A percentile compares a stretch with the other conserved stretches of the same genome.
These are phyloP conservation scores for Carettochelys insculpta DNA, from an alignment of 2,113 vertebrate species.

Conservation along the genomic window DNA sequence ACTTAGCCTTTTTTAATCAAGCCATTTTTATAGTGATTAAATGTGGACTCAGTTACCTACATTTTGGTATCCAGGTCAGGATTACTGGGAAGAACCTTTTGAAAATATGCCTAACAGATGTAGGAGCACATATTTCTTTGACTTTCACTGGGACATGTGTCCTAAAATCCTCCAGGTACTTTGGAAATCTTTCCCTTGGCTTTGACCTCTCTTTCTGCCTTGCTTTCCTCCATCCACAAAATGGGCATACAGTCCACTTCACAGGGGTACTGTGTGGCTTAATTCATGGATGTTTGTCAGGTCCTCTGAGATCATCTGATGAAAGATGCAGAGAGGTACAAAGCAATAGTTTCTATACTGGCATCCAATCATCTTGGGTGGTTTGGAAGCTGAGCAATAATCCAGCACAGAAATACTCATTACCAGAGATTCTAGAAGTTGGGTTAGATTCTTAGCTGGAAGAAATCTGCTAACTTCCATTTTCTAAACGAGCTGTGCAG, in stretches of 20 bases:
- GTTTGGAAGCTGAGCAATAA: background rate
- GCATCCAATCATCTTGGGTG: background rate
- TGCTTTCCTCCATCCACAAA: background rate
- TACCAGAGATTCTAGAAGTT: background rate
- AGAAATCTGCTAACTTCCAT: background rate
- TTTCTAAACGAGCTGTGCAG: background rate
- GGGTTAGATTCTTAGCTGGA: background rate
- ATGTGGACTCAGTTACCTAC: background rate
- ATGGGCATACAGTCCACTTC: background rate
- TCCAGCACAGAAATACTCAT: background rate
- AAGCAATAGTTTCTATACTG: background rate
- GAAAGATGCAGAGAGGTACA: constrained; percentile 4
- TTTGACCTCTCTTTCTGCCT: background rate
- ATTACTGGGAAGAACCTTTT: background rate
- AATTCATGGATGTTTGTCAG: background rate
- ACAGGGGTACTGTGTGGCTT: accelerated
- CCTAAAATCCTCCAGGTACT: background rate
- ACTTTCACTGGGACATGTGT: background rate
- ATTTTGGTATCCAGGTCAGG: background rate
- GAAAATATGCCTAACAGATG: background rate
- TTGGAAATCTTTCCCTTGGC: background rate
- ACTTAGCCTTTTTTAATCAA: background rate
- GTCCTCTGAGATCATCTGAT: background rate
- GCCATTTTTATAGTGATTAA: background rate
- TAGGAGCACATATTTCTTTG: background rate